Conservation (phyloP, 64 coral and sea anemone species). For the Pachyseris speciosa region DNA sequence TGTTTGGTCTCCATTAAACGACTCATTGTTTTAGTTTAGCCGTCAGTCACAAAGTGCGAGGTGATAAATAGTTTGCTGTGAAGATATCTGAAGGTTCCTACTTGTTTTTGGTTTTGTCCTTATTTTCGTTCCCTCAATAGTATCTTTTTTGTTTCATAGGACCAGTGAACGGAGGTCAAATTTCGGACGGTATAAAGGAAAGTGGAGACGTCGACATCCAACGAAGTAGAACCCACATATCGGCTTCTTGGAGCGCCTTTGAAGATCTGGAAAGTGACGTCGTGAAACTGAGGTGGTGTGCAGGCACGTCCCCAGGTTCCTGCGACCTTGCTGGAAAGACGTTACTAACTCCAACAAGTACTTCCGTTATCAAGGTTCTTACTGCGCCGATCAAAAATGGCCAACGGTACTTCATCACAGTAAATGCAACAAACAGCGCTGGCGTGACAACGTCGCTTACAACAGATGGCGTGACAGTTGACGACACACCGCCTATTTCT, state of each 20-base stretch:
- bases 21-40: too few relatives aligned
- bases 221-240: conserved; percentile 56
- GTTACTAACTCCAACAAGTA: conserved; percentile 8
- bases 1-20: too few relatives aligned
- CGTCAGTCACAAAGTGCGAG: too few relatives aligned
- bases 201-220: conserved; percentile 77
- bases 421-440: conserved; percentile 71
- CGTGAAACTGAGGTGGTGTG: conserved; percentile 83
- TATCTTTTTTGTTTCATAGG: too few relatives aligned
- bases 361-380: conserved; percentile 33
- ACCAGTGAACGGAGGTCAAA: conserved; percentile 11
- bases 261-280: conserved; percentile 97
- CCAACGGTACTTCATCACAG: conserved; percentile 56
- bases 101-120: not conserved
- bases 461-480: conserved; percentile 87
- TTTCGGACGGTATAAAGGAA: conserved; percentile 74
- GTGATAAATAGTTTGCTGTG: too few relatives aligned
- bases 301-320: conserved; percentile 49
- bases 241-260: conserved; percentile 78
- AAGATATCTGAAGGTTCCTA: too few relatives aligned
- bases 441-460: conserved; percentile 55
- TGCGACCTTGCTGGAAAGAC: conserved; percentile 63
- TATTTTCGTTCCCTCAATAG: too few relatives aligned
- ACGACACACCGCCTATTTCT: conserved; percentile 68
- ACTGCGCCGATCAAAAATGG: conserved; percentile 62